These are phyloP conservation scores for Hormaphis cornu DNA, from an alignment of 1,140 invertebrate genomes.

Conservation along the genomic window DNA sequence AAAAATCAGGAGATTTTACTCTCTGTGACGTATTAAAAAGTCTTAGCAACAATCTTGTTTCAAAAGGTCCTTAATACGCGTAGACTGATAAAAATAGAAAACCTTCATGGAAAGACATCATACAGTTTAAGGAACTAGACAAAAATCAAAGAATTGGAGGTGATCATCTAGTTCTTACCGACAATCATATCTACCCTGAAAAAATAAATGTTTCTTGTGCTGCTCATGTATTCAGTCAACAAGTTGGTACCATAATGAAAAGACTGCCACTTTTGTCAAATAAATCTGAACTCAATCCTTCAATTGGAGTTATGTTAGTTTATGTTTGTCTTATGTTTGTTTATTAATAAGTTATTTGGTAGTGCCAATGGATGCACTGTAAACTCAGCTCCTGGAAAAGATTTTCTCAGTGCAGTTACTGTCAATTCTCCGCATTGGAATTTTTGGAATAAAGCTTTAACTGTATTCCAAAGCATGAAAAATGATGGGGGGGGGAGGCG, in stretches of 20 bases:
- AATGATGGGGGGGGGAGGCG: too few species aligned
- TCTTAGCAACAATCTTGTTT: neutral
- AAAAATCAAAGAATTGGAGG: neutral
- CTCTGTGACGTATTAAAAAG: neutral
- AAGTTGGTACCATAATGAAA: too few species aligned
- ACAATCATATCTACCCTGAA: neutral
- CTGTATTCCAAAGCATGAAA: neutral
- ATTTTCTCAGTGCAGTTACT: neutral
- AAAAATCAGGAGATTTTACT: neutral
- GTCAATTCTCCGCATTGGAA: neutral
- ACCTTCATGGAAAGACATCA: neutral
- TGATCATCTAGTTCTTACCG: neutral
- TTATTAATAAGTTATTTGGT: neutral
- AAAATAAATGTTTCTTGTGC: too few species aligned
- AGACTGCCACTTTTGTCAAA: too few species aligned
- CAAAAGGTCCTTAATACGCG: neutral
- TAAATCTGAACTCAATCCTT: too few species aligned
- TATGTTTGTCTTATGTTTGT: neutral
- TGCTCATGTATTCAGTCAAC: too few species aligned
- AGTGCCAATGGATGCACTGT: neutral
- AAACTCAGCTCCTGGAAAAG: neutral
- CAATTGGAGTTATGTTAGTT: neutral
- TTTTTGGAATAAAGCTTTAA: neutral
- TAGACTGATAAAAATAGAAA: neutral
- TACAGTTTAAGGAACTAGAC: neutral